Evolutionary conservation across 2,888 invertebrate genomes (phyloP), one percentile per base, ranked within the genome.

Genomic region (Drosophila pseudotakahashii): DNA sequence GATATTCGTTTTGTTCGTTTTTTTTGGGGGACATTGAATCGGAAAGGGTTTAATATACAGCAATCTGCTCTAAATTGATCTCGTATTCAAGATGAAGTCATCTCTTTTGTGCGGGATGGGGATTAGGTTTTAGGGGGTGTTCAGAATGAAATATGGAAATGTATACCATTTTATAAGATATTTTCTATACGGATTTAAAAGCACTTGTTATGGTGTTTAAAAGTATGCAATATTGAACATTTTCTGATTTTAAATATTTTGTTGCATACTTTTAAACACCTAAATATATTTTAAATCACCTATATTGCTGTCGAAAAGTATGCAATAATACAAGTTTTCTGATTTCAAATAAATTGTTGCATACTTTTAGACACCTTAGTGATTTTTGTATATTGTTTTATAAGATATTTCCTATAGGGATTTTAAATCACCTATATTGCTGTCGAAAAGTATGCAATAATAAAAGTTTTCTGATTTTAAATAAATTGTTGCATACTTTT

Each of bases 81-180:
- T 51, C 63, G 23, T 37, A 34, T 16, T 39, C 23, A 10, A 32
- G 45, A 64, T 64, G 62, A 61, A 64, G 61, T 64, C 51, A 61
- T 61, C 50, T 30, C 2, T 7, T 16, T 13, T 16, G 10, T 9
- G 37, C 9, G 9, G 34, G 11, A 7, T 36, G 7, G 9, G 2
- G 1, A 4, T 13, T 19, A 6, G 2, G 11, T 5, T 26, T 32
- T 11, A 2, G 19, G 23, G 23, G 13, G 48, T 32, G n/a, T 44
- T 36, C 9, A 13, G 13, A 7, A 14, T 57, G 26, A 26, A 26
- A 45, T 1, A 23, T 11, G 41, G 16, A 19, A 11, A 10, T 41
- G 10, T 5, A 19, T 19, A 19, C 2, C 2, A 19, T 19, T 19
- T 19, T 19, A 19, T 26, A 6, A 26, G 26, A 26, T 26, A 26